Evolutionary conservation across 2,113 vertebrate genomes (phyloP), one percentile per base, ranked within the genome.

Genomic region (Seriola quinqueradiata): DNA sequence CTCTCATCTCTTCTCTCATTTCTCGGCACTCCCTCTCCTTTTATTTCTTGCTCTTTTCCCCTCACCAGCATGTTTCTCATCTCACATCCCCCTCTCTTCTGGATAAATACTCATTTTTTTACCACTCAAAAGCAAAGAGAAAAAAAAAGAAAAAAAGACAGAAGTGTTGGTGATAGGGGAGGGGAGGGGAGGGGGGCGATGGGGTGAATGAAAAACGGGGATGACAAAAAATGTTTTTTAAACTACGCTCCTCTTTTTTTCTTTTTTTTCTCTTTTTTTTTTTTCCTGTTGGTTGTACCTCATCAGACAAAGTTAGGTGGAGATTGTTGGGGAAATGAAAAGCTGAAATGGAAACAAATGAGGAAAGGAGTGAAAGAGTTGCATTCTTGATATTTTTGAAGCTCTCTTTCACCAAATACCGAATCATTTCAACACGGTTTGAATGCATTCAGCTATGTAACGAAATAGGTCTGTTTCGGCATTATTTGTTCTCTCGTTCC

Each of bases 1-100:
- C 68, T 82, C 88, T 78, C 84, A 90, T 92, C 82, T 88, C 73
- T 67, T 60, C 36, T 65, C 71, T 89, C 74, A 46, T 82, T 82
- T 79, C 75, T 67, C 74, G 70, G 70, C 84, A 79, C 68, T 84
- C 79, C 17, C 52, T 74, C 86, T 82, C 58, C 50, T 58, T 80
- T 76, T 80, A 72, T 86, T 87, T 75, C 48, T 80, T 32, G 16
- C 52, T 75, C 83, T 69, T 74, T 86, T 50, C 68, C 70, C 60
- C 25, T 85, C 66, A 75, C 67, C 16, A 69, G 73, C 74, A n/a
- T 70, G 61, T 87, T 89, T 85, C 80, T 60, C 87, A 58, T 88
- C 77, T 84, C 67, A 69, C 68, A 55, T 58, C 81, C 21, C 32
- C 58, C 28, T 82, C 75, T 65, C 77, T 72, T 75, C 68, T 74